phyloP scores from a whole-genome alignment of 2,888 invertebrate genomes.

The Stictocephala bisonia region DNA sequence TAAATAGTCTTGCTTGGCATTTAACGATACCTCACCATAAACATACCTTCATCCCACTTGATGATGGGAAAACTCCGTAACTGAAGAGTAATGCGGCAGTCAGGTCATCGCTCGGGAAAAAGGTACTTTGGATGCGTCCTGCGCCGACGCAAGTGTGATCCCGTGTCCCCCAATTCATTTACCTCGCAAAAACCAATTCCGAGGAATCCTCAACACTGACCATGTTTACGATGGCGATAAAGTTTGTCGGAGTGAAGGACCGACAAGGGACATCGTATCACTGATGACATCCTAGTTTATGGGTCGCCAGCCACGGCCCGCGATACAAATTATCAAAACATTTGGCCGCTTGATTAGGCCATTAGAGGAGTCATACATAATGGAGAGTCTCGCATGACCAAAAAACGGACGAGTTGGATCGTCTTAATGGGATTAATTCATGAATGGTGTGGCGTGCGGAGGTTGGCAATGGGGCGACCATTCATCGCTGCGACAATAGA shows the following conservation, averaged over 20 bases:
- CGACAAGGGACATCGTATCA: not conserved
- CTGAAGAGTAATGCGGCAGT: conserved; percentile 4
- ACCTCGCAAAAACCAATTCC: conserved; percentile 31
- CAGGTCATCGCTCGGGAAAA: conserved; percentile 11
- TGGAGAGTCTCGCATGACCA: not conserved
- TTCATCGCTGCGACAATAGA: conserved; percentile 7
- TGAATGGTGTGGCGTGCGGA: conserved; percentile 20
- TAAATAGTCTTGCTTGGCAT: too few species aligned
- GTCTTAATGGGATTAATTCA: conserved; percentile 26
- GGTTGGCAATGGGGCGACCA: conserved; percentile 10
- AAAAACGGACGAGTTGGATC: not conserved
- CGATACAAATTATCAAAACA: conserved; percentile 32
- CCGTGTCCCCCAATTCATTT: conserved; percentile 31
- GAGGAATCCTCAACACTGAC: conserved; percentile 12
- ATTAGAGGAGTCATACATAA: conserved; percentile 37
- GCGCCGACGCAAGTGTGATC: too few species aligned
- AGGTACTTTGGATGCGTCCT: conserved; percentile 25
- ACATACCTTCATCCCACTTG: too few species aligned
- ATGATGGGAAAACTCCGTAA: too few species aligned
- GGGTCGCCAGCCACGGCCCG: not conserved
- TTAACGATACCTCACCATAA: too few species aligned
- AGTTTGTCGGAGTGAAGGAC: too few species aligned
- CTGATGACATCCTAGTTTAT: conserved; percentile 30
- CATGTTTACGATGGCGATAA: conserved; percentile 21
- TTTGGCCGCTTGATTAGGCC: conserved; percentile 30